These are phyloP conservation scores for Atlantisia rogersi DNA, from an alignment of 2,113 vertebrate genomes.

Conservation along the genomic window DNA sequence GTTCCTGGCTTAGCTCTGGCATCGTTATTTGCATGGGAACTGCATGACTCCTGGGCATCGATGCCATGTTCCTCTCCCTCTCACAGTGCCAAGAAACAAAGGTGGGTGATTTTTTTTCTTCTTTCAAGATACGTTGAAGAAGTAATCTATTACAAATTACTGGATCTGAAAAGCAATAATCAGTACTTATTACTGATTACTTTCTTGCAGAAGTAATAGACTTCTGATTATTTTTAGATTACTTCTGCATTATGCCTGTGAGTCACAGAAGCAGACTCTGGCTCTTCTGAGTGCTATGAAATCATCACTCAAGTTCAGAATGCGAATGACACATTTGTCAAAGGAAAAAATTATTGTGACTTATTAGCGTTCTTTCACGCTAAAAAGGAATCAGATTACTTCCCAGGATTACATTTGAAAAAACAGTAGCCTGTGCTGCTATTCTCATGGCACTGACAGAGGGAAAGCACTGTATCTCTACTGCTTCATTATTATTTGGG, in stretches of 20 bases:
- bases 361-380: slow-evolving; percentile 35
- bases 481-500: slow-evolving; percentile 6
- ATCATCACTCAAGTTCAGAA: slow-evolving; percentile 45
- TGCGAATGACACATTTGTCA: slow-evolving; percentile 9
- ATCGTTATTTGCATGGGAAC: neutral
- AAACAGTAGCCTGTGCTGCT: slow-evolving; percentile 22
- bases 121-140: slow-evolving; percentile 58
- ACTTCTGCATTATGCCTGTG: slow-evolving; percentile 49
- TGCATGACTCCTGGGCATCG: neutral
- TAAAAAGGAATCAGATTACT: slow-evolving; percentile 37
- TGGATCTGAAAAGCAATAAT: slow-evolving; percentile 68
- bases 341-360: slow-evolving; percentile 59
- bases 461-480: neutral
- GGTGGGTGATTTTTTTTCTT: slow-evolving; percentile 20
- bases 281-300: slow-evolving; percentile 57
- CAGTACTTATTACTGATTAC: slow-evolving; percentile 67
- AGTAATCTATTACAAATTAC: slow-evolving; percentile 67
- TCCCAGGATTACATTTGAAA: slow-evolving; percentile 44
- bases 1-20: neutral
- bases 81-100: slow-evolving; percentile 13
- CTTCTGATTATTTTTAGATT: slow-evolving; percentile 68
- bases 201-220: slow-evolving; percentile 66
- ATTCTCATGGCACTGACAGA: neutral
- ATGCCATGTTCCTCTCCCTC: neutral
- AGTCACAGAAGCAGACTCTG: slow-evolving; percentile 43